Evolutionary conservation across 2,888 invertebrate species (phyloP), one percentile per base, ranked within the genome.

Genomic region (Torymus auratus): DNA sequence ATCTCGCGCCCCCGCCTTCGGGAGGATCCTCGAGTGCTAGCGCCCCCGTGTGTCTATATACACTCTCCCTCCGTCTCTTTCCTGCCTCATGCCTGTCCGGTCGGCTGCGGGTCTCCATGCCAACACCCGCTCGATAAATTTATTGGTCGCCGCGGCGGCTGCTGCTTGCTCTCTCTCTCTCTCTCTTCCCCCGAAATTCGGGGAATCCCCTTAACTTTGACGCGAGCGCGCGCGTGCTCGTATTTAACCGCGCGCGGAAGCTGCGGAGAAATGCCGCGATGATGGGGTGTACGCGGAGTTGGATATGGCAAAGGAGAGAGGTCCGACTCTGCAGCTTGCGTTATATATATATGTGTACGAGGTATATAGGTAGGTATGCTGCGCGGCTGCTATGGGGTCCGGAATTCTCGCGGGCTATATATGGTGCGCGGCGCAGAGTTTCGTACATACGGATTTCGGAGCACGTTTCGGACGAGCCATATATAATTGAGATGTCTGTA

Each of bases 101-200:
- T 28, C 28, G 28, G 7, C 28, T 28, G 28, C 28, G 28, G 88
- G 81, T 85, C 83, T 91, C 91, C 89, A 90, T 90, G 90, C 90
- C 90, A 90, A 90, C 90, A 90, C 89, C 88, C 90, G 90, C 90
- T 90, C 90, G 90, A 90, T 90, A 90, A 90, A 89, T 90, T 90
- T 90, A 90, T 91, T 90, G 90, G 90, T 89, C 89, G 90, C 87
- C 28, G 28, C 3, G 28, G 28, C 7, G 28, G 28, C 28, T 28
- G 5, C 28, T 28, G 28, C n/a, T n/a, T 28, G 28, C 28, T 28
- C 4, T 2, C 28, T 28, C 2, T 4, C 2, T 28, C 4, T 2
- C 28, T 28, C 28, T 28, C 28, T 7, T 4, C 28, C 28, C 5
- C 7, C n/a, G 60, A 67, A 76, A 76, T 68, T 76, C 53, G 53